Conservation (phyloP, 2,888 invertebrate genomes). For the Heliconius erato region DNA sequence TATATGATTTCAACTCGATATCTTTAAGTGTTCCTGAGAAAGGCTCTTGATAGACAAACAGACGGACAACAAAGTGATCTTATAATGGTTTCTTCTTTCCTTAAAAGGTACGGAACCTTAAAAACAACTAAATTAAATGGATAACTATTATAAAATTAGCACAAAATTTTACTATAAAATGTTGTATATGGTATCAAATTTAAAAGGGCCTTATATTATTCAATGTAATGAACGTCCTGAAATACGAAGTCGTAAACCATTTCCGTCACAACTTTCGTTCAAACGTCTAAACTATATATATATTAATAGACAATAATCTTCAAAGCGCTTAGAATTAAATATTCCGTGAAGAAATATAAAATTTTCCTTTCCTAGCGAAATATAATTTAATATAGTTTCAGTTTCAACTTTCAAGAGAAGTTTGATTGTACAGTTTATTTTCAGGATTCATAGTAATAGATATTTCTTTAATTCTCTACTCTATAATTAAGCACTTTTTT, state of each 20-base stretch:
- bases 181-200: not conserved
- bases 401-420: not conserved
- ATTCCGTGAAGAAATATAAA: conserved; percentile 11
- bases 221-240: not conserved
- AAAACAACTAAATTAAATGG: too few relatives aligned
- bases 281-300: not conserved
- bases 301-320: not conserved
- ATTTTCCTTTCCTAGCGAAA: not conserved
- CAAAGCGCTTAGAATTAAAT: conserved; percentile 1
- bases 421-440: not conserved
- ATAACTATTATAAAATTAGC: not conserved
- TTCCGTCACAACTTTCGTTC: conserved; percentile 2
- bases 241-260: conserved; percentile 19
- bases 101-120: too few relatives aligned
- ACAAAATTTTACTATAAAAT: not conserved
- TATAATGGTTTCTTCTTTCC: too few relatives aligned
- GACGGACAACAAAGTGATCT: too few relatives aligned
- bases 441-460: not conserved
- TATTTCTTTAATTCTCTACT: not conserved
- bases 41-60: too few relatives aligned
- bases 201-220: not conserved
- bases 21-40: too few relatives aligned
- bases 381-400: not conserved
- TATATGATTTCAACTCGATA: too few relatives aligned
- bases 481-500: not conserved